Base-by-base conservation (phyloP, 2,797 vertebrate species). In the Microctenopoma lineatum region DNA sequence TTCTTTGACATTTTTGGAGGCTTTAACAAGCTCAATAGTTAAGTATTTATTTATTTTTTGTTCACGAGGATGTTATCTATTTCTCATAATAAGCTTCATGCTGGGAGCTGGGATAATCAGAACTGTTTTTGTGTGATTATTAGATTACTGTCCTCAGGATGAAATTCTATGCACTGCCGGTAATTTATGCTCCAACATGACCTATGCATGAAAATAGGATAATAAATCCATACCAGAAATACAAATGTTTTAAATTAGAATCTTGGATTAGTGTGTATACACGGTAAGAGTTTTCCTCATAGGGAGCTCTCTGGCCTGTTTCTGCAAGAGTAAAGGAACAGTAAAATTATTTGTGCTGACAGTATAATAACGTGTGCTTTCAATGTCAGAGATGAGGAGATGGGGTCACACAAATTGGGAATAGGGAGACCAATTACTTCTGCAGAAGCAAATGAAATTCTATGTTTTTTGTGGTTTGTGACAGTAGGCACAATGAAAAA, bases 271-370 rank as follows among this genome's bases (percentile, higher is more conserved):
- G 16, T 55, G 54, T 73, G 27, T 18, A 59, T 25, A 18, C 3
- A 51, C 6, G 13, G 4, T 52, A 21, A n/a, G 1, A 14, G 44
- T 14, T 55, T 63, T 14, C 1, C 16, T n/a, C 18, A 38, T 45
- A 61, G 29, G 41, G 9, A 60, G 46, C 48, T 44, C 18, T 50
- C 59, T 34, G 25, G 34, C 42, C 25, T 18, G 12, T 51, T 61
- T 54, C 44, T 61, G 45, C 36, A 26, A 62, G 18, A 66, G 38
- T 54, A 25, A 75, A 70, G 44, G 75, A 72, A 62, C 64, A 59
- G 47, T 25, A 39, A 69, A 59, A 66, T 36, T 16, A 66, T 72
- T 70, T 75, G 42, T 55, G 67, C 74, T 77, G 56, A 77, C 61
- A 53, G 42, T 56, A 45, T 68, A 73, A 82, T 72, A 38, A 69